Conservation (phyloP, 1,140 invertebrate genomes). For the Varroa destructor region DNA sequence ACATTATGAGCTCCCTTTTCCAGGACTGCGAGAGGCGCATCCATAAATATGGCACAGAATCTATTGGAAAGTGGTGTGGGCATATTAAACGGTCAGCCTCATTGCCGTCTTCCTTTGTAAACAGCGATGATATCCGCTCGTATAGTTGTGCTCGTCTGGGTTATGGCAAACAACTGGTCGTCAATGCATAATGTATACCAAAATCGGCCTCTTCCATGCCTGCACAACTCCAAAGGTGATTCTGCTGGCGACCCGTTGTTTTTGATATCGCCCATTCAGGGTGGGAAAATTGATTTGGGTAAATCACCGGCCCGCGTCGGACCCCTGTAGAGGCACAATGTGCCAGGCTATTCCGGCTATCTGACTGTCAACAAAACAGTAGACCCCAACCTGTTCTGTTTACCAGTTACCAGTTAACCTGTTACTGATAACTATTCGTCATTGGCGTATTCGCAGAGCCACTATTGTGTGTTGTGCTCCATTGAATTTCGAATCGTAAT, state of each 20-base stretch:
- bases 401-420: not conserved
- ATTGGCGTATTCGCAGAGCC: too few species aligned
- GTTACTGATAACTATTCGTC: too few species aligned
- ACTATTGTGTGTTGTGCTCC: too few species aligned
- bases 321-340: not conserved
- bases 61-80: too few species aligned
- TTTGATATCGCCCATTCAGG: not conserved
- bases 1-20: too few species aligned
- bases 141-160: not conserved
- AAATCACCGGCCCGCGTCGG: not conserved
- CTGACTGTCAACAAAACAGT: slow-evolving; percentile 34
- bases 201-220: not conserved
- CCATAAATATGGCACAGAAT: too few species aligned
- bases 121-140: not conserved
- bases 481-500: too few species aligned
- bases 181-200: not conserved
- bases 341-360: slow-evolving; percentile 33
- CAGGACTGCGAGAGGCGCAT: too few species aligned
- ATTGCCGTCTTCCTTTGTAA: not conserved
- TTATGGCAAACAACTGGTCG: not conserved
- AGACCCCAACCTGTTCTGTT: slow-evolving; percentile 36
- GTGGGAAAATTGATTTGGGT: not conserved
- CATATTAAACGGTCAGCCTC: too few species aligned
- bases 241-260: not conserved
- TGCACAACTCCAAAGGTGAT: not conserved